phyloP scores from a whole-genome alignment of 2,888 invertebrate species.

The Teinopalpus imperialis region DNA sequence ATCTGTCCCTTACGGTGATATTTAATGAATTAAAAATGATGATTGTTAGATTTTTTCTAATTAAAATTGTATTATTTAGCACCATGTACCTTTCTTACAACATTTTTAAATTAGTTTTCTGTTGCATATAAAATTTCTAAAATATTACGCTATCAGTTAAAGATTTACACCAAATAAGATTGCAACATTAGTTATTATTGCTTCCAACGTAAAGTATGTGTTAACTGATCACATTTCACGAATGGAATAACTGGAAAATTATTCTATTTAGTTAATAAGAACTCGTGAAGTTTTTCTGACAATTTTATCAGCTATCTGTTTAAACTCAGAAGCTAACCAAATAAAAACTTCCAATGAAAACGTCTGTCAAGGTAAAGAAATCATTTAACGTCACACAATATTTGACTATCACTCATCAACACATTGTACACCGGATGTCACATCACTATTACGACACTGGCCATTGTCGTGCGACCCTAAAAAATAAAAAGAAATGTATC shows the following conservation, averaged over 20 bases:
- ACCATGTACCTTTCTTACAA: too few species aligned
- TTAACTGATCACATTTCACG: slow-evolving; percentile 31
- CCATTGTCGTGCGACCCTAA: slow-evolving; percentile 41
- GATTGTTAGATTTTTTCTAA: too few species aligned
- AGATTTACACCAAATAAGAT: slow-evolving; percentile 30
- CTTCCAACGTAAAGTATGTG: slow-evolving; percentile 36
- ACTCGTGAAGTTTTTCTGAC: background rate
- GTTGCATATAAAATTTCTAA: too few species aligned
- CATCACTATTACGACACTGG: slow-evolving; percentile 55
- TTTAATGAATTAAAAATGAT: too few species aligned
- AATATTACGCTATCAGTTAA: slow-evolving; percentile 23
- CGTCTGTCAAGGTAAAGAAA: slow-evolving; percentile 28
- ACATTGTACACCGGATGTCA: slow-evolving; percentile 69
- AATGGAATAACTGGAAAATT: background rate
- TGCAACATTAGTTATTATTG: slow-evolving; percentile 15
- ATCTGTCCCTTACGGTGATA: too few species aligned
- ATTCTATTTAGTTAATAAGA: slow-evolving; percentile 5
- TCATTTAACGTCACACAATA: slow-evolving; percentile 35
- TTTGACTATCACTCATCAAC: slow-evolving; percentile 62
- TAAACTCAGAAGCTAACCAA: slow-evolving; percentile 18
- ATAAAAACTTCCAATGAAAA: slow-evolving; percentile 19
- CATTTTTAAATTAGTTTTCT: too few species aligned
- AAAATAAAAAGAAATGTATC: slow-evolving; percentile 51
- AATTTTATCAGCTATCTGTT: too few species aligned
- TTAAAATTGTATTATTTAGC: too few species aligned